Evolutionary conservation across 2,797 vertebrate genomes (phyloP).

Genomic region (Lithobates pipiens): DNA sequence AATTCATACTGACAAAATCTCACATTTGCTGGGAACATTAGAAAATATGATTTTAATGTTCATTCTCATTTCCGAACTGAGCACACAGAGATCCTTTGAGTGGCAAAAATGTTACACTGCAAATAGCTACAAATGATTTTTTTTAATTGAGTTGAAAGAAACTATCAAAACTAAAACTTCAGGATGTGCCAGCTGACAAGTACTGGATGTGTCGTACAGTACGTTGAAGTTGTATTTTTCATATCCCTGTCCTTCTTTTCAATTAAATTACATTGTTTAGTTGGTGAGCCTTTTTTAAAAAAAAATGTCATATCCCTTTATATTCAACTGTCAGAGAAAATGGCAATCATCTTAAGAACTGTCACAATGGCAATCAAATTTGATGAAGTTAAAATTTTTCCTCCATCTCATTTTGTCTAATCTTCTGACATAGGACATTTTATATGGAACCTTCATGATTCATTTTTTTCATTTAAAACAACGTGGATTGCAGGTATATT

Average conservation of each 20-base stretch:
- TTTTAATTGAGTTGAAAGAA: conserved; percentile 49
- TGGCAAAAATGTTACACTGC: conserved; percentile 28
- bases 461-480: conserved; percentile 35
- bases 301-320: conserved; percentile 69
- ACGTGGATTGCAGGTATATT: conserved; percentile 17
- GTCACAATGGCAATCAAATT: conserved; percentile 61
- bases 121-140: conserved; percentile 14
- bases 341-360: conserved; percentile 58
- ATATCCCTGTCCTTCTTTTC: conserved; percentile 71
- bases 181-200: conserved; percentile 45
- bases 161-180: conserved; percentile 51
- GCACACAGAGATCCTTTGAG: not conserved
- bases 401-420: conserved; percentile 41
- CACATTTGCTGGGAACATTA: no score
- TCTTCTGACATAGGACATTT: conserved; percentile 48
- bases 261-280: conserved; percentile 70
- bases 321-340: conserved; percentile 71
- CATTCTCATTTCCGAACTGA: not conserved
- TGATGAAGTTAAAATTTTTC: conserved; percentile 54
- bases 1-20: no score
- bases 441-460: conserved; percentile 35
- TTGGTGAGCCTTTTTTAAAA: conserved; percentile 64
- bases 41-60: no score
- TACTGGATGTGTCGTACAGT: conserved; percentile 44
- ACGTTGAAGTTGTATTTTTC: conserved; percentile 69